Conservation (phyloP, 2,797 vertebrate genomes). For the Sus cebifrons region DNA sequence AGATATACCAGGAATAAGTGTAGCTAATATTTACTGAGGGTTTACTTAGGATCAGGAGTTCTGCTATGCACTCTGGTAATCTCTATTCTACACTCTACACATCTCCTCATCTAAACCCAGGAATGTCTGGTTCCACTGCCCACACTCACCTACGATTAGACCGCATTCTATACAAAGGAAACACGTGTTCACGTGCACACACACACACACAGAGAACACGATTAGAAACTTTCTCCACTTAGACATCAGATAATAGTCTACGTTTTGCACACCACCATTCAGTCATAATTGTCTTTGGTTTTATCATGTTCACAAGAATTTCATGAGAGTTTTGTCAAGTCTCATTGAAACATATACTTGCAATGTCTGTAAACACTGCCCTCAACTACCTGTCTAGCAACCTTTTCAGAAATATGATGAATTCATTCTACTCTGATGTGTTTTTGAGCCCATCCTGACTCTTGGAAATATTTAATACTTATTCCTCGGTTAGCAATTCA, state of each 20-base stretch:
- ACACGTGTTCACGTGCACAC: neutral
- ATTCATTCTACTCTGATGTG: neutral
- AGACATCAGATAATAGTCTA: neutral
- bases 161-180: neutral
- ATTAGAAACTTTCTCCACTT: neutral
- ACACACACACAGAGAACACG: neutral
- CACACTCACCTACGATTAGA: neutral
- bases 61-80: neutral
- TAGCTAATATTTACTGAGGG: neutral
- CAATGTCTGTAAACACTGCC: neutral
- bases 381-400: neutral
- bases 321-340: neutral
- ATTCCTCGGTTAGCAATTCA: neutral
- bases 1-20: neutral
- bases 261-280: neutral
- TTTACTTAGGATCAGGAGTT: neutral
- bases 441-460: constrained; percentile 4
- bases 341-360: neutral
- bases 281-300: neutral
- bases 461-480: constrained; percentile 19
- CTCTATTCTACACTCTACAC: neutral
- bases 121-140: neutral
- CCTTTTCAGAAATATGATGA: constrained; percentile 32
- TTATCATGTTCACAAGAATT: neutral
- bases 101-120: neutral